Conservation (phyloP, 1,140 invertebrate species). For the Calephelis nemesis region DNA sequence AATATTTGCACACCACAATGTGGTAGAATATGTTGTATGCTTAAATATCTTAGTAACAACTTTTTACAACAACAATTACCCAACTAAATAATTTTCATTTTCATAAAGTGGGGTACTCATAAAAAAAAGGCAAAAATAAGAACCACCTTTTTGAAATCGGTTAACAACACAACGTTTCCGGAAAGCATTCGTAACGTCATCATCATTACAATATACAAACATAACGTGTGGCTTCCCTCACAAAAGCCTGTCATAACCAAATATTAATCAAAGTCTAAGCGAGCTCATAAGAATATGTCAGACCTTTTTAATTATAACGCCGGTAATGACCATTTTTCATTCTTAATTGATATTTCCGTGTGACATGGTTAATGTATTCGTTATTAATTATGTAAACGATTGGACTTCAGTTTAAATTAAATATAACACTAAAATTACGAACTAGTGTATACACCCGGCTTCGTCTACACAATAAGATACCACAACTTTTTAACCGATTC, state of each 20-base stretch:
- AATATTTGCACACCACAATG: too few relatives aligned
- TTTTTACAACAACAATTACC: too few relatives aligned
- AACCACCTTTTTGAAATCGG: neutral
- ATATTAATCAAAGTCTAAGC: slow-evolving; percentile 63
- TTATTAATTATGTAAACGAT: slow-evolving; percentile 47
- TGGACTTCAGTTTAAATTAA: slow-evolving; percentile 14
- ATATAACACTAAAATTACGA: too few relatives aligned
- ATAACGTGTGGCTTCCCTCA: slow-evolving; percentile 15
- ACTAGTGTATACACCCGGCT: too few relatives aligned
- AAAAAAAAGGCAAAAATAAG: too few relatives aligned
- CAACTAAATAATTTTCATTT: too few relatives aligned
- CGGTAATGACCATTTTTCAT: slow-evolving; percentile 67
- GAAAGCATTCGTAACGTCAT: slow-evolving; percentile 1
- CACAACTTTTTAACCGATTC: too few relatives aligned
- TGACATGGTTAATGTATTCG: slow-evolving; percentile 46
- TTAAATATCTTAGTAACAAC: too few relatives aligned
- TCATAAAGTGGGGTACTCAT: too few relatives aligned
- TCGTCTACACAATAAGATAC: too few relatives aligned
- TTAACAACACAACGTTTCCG: neutral
- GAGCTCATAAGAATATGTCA: slow-evolving; percentile 42
- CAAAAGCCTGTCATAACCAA: slow-evolving; percentile 43
- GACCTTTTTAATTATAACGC: slow-evolving; percentile 64
- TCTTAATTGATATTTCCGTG: slow-evolving; percentile 58
- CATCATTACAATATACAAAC: neutral
- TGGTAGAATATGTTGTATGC: too few relatives aligned